phyloP scores from a whole-genome alignment of 2,113 vertebrate genomes.

The Propithecus coquereli region DNA sequence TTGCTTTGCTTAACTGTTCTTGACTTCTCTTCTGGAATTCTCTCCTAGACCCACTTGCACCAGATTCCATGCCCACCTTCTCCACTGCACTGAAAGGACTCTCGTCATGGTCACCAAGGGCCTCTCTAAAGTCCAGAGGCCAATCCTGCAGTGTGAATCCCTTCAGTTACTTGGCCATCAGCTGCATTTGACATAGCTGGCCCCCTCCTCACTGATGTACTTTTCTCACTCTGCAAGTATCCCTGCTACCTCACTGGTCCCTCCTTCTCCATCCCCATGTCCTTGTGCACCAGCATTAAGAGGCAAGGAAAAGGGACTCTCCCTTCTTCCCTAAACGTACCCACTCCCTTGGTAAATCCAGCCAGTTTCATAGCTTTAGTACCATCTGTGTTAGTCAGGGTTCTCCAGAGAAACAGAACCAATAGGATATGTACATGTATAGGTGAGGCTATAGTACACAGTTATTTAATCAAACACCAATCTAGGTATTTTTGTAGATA shows the following conservation, averaged over 20 bases:
- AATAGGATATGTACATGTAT: background rate
- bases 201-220: background rate
- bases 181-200: background rate
- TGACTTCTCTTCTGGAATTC: background rate
- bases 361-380: background rate
- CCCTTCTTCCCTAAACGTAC: background rate
- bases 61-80: background rate
- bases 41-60: background rate
- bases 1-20: background rate
- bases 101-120: rapidly evolving
- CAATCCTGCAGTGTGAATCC: background rate
- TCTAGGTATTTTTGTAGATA: background rate
- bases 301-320: background rate
- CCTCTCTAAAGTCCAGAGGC: background rate
- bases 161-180: background rate
- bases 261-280: background rate
- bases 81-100: too few relatives aligned
- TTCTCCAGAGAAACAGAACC: background rate
- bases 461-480: background rate
- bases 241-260: background rate
- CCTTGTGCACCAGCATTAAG: background rate
- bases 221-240: background rate
- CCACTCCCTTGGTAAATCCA: background rate
- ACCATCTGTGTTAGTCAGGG: background rate
- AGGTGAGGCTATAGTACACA: background rate